Base-by-base conservation (phyloP, 2,113 vertebrate species). In the Vulpes ferrilata region DNA sequence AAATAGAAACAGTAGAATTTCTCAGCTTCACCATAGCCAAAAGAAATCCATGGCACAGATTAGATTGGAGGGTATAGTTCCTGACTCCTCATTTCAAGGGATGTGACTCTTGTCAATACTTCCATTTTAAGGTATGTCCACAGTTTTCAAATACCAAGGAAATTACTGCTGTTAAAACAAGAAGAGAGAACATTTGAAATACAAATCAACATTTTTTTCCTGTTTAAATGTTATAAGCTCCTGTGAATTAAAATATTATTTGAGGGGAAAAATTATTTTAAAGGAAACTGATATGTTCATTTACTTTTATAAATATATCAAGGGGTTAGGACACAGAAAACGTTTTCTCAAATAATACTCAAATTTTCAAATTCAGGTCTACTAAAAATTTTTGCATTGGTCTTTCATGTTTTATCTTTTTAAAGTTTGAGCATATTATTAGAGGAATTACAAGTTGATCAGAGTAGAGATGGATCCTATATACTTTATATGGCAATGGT, bases 191-290 rank as follows among this genome's bases (percentile, higher is more conserved):
- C 27, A 73, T 4, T 32, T 19, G 8, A 92, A 43, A 43, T 86
- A 6, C 48, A 89, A 30, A 79, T 64, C 23, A 73, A 69, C 15
- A 27, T 51, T 79, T 92, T 71, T 85, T 78, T 81, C 16, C 16
- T 30, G 57, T 38, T 55, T 71, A 22, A 79, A 8, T 84, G 48
- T 53, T 4, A 60, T 84, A 81, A 78, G 25, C 1, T 64, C 38
- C 13, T 43, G 35, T 73, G 64, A 95, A 35, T 27, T 88, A 23
- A 92, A 96, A 84, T 92, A 15, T 2, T n/a, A 86, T 92, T 79
- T 67, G 19, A 93, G 13, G 73, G 64, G 16, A 51, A 84, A 62
- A 53, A n/a, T 2, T 32, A 32, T 64, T 48, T 27, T 32, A 27
- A 78, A 79, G 30, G 7, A 71, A 62, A 0, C 71, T 92, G 7